A percentile compares a stretch with the other conserved stretches of the same genome.
Evolutionary conservation across 1,140 invertebrate genomes (phyloP).

Genomic region (Heliconius congener): DNA sequence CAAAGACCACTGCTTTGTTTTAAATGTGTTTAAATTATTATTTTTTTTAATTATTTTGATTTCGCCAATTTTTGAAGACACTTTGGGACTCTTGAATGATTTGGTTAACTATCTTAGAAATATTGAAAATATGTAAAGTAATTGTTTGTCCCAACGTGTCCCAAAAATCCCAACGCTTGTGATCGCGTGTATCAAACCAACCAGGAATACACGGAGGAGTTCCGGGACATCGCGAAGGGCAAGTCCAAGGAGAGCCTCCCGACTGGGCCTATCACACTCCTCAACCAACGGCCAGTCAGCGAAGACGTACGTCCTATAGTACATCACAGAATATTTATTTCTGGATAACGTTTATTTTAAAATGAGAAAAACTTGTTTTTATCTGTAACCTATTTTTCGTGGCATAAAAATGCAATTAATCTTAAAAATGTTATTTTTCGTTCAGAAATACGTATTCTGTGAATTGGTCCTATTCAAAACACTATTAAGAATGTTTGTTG

Average conservation of each 20-base stretch:
- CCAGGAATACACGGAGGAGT: conserved; percentile 98
- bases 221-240: conserved; percentile 96
- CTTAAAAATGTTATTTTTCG: neutral
- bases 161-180: conserved; percentile 59
- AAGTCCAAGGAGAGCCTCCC: conserved; percentile 94
- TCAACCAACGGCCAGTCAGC: conserved; percentile 96
- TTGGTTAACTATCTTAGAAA: neutral
- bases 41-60: conserved; percentile 59
- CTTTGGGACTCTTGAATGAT: conserved; percentile 49
- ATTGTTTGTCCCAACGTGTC: conserved; percentile 47
- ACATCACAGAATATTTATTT: conserved; percentile 21
- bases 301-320: conserved; percentile 93
- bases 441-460: neutral
- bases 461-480: conserved; percentile 4
- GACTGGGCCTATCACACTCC: conserved; percentile 96
- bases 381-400: neutral
- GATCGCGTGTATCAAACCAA: conserved; percentile 73
- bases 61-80: conserved; percentile 56
- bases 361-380: neutral
- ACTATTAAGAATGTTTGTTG: neutral
- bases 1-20: conserved; percentile 66
- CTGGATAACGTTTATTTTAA: neutral
- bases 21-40: conserved; percentile 56
- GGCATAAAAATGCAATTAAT: too few species aligned
- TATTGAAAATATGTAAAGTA: neutral